Conservation (phyloP, 1,140 invertebrate genomes). For the Ips nitidus region DNA sequence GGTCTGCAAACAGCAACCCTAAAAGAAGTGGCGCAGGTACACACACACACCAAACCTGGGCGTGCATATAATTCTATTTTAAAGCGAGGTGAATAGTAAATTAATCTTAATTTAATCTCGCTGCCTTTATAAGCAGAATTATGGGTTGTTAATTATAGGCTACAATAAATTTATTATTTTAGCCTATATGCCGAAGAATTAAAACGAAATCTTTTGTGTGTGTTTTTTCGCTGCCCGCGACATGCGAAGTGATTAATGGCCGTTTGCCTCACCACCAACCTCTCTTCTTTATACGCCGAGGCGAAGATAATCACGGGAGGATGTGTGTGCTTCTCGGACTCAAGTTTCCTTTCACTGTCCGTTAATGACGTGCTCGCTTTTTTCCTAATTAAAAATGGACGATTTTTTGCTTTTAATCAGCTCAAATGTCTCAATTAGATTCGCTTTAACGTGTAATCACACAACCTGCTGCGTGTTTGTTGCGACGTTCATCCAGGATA, state of each 20-base stretch:
- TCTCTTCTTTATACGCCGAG: not conserved
- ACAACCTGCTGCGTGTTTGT: too few species aligned
- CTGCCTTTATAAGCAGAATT: slow-evolving; percentile 37
- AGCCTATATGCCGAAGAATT: slow-evolving; percentile 28
- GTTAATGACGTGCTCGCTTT: not conserved
- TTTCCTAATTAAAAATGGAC: not conserved
- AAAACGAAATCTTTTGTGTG: slow-evolving; percentile 28
- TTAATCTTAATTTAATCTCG: slow-evolving; percentile 39
- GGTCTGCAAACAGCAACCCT: slow-evolving; percentile 8
- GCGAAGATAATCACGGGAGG: not conserved
- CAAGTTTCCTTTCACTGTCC: slow-evolving; percentile 12
- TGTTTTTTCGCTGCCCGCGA: slow-evolving; percentile 22
- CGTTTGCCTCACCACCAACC: not conserved
- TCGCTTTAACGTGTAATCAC: too few species aligned
- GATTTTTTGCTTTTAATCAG: too few species aligned
- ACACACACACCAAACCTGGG: slow-evolving; percentile 21
- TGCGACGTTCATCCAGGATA: too few species aligned
- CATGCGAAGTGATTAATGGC: slow-evolving; percentile 28
- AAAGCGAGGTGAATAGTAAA: slow-evolving; percentile 38
- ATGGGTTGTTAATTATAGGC: slow-evolving; percentile 38
- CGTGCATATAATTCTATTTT: slow-evolving; percentile 39
- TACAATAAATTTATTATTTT: slow-evolving; percentile 39
- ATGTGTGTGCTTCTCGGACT: not conserved
- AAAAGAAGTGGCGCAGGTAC: slow-evolving; percentile 17
- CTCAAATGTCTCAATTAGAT: too few species aligned